Evolutionary conservation across 2,113 vertebrate species (phyloP).

Genomic region (Amia ocellicauda): DNA sequence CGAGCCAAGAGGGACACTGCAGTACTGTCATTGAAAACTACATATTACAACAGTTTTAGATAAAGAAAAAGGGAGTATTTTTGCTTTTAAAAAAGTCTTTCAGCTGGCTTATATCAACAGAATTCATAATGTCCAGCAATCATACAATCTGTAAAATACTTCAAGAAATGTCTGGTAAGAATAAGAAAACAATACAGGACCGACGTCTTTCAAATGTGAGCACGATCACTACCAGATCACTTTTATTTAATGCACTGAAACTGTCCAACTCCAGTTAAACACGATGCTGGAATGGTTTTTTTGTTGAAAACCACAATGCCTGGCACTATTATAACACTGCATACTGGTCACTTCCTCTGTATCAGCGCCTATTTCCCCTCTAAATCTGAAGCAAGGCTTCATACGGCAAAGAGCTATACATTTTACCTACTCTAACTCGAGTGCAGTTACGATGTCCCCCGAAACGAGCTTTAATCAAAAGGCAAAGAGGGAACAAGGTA

Average conservation of each 20-base stretch:
- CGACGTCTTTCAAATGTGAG: too few relatives aligned
- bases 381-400: background rate
- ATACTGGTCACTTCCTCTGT: background rate
- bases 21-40: background rate
- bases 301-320: background rate
- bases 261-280: too few relatives aligned
- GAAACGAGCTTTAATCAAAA: conserved; percentile 1
- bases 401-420: background rate
- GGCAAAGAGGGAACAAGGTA: conserved; percentile 20
- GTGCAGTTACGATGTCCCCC: background rate
- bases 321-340: conserved; percentile 7
- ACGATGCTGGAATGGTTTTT: too few relatives aligned
- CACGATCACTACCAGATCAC: too few relatives aligned
- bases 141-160: conserved; percentile 3
- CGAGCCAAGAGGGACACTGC: too few relatives aligned
- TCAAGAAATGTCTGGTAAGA: conserved; percentile 2
- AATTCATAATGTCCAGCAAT: background rate
- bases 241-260: too few relatives aligned
- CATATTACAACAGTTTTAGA: background rate
- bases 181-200: background rate
- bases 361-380: background rate
- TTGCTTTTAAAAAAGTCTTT: too few relatives aligned
- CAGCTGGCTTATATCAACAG: too few relatives aligned
- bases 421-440: background rate
- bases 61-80: background rate